Evolutionary conservation across 2,888 invertebrate genomes (phyloP).

Genomic region (Myopa tessellatipennis): DNA sequence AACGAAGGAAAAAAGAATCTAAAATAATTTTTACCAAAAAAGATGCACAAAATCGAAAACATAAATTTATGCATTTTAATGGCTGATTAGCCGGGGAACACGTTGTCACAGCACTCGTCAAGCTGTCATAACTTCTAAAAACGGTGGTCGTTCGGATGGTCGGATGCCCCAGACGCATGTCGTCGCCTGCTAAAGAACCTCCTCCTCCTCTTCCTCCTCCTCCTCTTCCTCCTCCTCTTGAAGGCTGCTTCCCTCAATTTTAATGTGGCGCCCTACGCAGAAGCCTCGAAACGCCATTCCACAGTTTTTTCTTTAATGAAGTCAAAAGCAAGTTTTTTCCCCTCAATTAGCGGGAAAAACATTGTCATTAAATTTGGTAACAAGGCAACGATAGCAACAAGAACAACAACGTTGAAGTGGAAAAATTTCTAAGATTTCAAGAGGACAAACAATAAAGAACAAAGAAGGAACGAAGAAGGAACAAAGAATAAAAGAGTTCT

Average conservation of each 20-base stretch:
- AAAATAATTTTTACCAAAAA: background rate
- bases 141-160: background rate
- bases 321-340: conserved; percentile 52
- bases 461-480: too few species aligned
- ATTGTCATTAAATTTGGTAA: conserved; percentile 57
- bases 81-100: conserved; percentile 1
- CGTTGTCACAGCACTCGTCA: conserved; percentile 25
- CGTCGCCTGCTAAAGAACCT: background rate
- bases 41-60: background rate
- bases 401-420: background rate
- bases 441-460: background rate
- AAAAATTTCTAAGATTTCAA: background rate
- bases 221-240: background rate
- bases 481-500: too few species aligned
- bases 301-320: background rate
- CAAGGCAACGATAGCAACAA: conserved; percentile 14
- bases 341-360: conserved; percentile 62
- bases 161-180: background rate
- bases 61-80: conserved; percentile 36
- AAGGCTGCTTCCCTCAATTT: background rate
- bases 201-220: background rate
- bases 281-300: background rate
- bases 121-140: conserved; percentile 32
- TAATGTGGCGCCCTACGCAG: conserved; percentile 4
- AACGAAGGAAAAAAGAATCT: background rate